Evolutionary conservation across 2,888 invertebrate species (phyloP).

Genomic region (Tribolium freemani): DNA sequence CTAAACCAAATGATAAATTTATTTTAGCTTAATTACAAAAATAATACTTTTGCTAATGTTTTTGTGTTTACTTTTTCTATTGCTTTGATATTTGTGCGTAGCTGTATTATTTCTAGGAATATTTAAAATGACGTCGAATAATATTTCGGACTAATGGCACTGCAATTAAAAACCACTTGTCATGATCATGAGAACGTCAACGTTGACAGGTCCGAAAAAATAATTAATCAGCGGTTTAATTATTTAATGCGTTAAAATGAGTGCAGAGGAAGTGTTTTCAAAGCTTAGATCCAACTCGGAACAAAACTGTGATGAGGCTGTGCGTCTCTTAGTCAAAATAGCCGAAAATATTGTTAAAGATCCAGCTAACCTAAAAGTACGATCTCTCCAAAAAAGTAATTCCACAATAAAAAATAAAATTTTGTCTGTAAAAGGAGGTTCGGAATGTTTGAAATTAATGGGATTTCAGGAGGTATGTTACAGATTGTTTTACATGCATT

Average conservation of each 20-base stretch:
- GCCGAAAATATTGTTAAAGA: constrained; percentile 60
- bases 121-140: background rate
- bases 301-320: constrained; percentile 45
- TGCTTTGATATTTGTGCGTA: no score
- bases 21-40: no score
- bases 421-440: constrained; percentile 55
- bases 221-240: background rate
- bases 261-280: constrained; percentile 8
- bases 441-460: constrained; percentile 59
- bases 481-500: background rate
- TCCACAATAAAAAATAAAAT: constrained; percentile 56
- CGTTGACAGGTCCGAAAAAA: background rate
- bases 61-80: no score
- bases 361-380: constrained; percentile 57
- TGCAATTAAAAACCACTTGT: background rate
- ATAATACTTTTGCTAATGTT: no score
- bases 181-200: background rate
- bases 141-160: background rate
- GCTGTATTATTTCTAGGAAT: no score
- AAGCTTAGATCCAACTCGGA: constrained; percentile 16
- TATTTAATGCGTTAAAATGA: constrained; percentile 15
- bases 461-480: constrained; percentile 61
- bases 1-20: no score
- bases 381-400: constrained; percentile 60
- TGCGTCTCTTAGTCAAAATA: constrained; percentile 57